Evolutionary conservation across 2,113 vertebrate species (phyloP), one percentile per base, ranked within the genome.

Genomic region (Aspidoscelis tigris): DNA sequence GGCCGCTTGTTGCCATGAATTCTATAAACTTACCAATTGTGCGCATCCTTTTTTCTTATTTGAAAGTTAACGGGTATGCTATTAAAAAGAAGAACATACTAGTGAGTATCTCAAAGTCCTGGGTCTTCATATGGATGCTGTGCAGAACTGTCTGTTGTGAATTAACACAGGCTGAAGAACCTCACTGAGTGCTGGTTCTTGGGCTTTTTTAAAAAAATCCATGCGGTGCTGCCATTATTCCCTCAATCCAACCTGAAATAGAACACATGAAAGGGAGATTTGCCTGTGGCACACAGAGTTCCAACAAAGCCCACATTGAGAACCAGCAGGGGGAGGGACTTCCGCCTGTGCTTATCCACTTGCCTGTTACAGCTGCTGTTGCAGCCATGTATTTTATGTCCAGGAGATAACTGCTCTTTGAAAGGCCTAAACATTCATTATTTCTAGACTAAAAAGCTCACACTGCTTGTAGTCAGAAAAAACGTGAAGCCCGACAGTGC

Each of bases 371-470:
- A 18, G 58, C 58, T 2, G 2, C 58, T 61, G 18, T 16, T 61
- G 18, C 18, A 18, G 58, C 58, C 58, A 61, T 16, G 14, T 18
- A 61, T 61, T 18, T 50, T 61, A 16, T 21, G 47, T 78, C 71
- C 69, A 78, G 66, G 39, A 71, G 53, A 78, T 33, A 33, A 8
- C 53, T 84, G 24, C 66, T 53, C 7, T 58, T 22, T 65, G 43
- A 80, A 66, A 80, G 53, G 43, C 43, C 76, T 22, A 41, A 74
- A 66, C 61, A 53, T 33, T 75, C 66, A 22, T 85, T 73, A 44
- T 80, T 58, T 73, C 70, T 47, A 24, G 41, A 16, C 75, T 72
- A 84, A 73, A 43, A 50, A 73, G 20, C 55, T 80, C 81, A 75
- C 26, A 24, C 81, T 65, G 81, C 81, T 55, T 75, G 55, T 50